These are phyloP conservation scores for Leptinotarsa defecta DNA, from an alignment of 1,140 invertebrate species.

Conservation along the genomic window DNA sequence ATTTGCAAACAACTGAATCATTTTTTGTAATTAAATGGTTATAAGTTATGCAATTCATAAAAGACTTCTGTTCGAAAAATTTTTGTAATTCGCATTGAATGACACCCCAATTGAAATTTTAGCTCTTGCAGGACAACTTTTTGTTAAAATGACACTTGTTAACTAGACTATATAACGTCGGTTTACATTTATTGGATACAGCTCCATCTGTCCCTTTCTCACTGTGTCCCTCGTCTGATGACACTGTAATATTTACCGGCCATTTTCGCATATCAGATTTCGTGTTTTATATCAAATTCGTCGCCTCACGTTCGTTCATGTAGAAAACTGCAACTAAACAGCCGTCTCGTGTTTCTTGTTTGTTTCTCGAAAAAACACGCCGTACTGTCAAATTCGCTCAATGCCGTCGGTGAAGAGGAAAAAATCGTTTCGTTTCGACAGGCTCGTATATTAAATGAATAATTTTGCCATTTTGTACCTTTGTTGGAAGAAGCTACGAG, in stretches of 20 bases:
- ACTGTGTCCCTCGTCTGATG: not conserved
- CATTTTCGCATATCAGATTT: constrained; percentile 23
- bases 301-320: constrained; percentile 20
- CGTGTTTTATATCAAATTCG: constrained; percentile 27
- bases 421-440: not conserved
- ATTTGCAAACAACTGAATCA: too few relatives aligned
- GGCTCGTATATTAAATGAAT: not conserved
- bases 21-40: too few relatives aligned
- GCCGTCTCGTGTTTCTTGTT: constrained; percentile 13
- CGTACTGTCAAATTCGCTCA: not conserved
- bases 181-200: too few relatives aligned
- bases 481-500: not conserved
- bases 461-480: not conserved
- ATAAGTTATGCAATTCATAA: too few relatives aligned
- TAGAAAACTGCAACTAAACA: constrained; percentile 29
- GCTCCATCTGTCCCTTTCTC: too few relatives aligned
- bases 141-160: too few relatives aligned
- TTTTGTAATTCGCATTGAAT: too few relatives aligned
- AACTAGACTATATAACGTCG: too few relatives aligned
- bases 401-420: not conserved
- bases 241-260: constrained; percentile 12
- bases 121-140: too few relatives aligned
- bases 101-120: too few relatives aligned
- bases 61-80: too few relatives aligned
- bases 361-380: not conserved